phyloP scores from a whole-genome alignment of 2,113 vertebrate species.

The Eurypyga helias region DNA sequence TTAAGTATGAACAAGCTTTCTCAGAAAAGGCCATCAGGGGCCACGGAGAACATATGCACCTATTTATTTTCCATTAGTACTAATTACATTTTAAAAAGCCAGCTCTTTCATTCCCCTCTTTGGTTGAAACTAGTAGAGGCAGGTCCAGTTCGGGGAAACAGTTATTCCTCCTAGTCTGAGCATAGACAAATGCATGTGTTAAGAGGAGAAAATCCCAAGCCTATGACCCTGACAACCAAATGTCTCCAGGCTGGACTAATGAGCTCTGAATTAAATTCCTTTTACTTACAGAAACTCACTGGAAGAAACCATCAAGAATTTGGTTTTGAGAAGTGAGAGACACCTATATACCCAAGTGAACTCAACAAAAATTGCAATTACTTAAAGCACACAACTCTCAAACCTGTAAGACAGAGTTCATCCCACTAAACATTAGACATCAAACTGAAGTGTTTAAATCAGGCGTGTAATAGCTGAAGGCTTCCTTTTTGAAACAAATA shows the following conservation, averaged over 20 bases:
- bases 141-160: neutral
- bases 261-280: neutral
- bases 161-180: neutral
- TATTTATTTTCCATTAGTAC: slow-evolving; percentile 21
- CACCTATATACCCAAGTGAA: neutral
- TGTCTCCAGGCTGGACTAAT: neutral
- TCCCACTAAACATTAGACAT: neutral
- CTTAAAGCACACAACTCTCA: neutral
- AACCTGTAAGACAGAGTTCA: neutral
- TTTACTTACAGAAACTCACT: neutral
- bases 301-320: neutral
- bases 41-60: neutral
- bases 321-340: neutral
- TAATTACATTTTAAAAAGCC: neutral
- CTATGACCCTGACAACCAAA: neutral
- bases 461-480: neutral
- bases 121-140: neutral
- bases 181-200: neutral
- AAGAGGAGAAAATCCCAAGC: neutral
- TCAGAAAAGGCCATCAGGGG: neutral
- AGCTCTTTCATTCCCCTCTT: neutral
- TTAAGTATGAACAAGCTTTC: neutral
- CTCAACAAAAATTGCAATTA: neutral
- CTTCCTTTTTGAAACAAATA: neutral
- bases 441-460: neutral